phyloP scores from a whole-genome alignment of 2,888 invertebrate species.

The Lasiommata megera region DNA sequence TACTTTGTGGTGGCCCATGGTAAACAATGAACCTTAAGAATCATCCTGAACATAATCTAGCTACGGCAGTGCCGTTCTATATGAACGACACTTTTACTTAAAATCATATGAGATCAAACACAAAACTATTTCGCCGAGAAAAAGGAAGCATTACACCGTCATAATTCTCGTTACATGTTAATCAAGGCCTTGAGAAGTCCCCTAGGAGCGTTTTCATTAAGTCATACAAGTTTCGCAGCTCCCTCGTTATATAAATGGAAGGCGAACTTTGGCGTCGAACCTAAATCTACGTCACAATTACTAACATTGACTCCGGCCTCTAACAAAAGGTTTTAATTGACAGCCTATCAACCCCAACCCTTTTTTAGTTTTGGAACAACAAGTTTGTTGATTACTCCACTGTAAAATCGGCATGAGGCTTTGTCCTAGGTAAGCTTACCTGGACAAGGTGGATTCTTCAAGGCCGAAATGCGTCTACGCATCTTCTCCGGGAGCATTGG shows the following conservation, averaged over 20 bases:
- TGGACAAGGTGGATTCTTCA: no score
- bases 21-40: no score
- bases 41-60: no score
- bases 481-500: no score
- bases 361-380: background rate
- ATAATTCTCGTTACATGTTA: slow-evolving; percentile 9
- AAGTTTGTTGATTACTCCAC: no score
- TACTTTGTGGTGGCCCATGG: no score
- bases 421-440: no score
- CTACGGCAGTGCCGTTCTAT: no score
- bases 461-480: no score
- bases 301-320: background rate
- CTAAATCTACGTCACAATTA: slow-evolving; percentile 8
- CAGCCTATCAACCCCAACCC: background rate
- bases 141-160: background rate
- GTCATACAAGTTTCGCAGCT: slow-evolving; percentile 10
- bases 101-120: background rate
- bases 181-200: slow-evolving; percentile 2
- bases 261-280: slow-evolving; percentile 5
- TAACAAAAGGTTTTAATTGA: slow-evolving; percentile 6
- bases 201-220: slow-evolving; percentile 9
- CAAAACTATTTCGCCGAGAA: background rate
- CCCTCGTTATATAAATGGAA: slow-evolving; percentile 10
- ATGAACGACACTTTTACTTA: no score
- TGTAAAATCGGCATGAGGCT: no score